Evolutionary conservation across 2,888 invertebrate species (phyloP).

Genomic region (Rhagonycha fulva): DNA sequence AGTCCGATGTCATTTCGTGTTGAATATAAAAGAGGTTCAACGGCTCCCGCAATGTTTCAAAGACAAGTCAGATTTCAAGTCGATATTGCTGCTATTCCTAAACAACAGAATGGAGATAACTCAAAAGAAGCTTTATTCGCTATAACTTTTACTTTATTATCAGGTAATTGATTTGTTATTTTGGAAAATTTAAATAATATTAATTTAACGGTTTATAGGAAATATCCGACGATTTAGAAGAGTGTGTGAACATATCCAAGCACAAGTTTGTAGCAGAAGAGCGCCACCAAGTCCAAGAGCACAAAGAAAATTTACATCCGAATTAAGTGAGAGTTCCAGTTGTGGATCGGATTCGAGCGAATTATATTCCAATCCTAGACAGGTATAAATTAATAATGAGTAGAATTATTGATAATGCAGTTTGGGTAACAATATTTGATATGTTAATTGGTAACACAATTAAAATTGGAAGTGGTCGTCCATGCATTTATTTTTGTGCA

Average conservation of each 20-base stretch:
- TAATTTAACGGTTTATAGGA: constrained; percentile 60
- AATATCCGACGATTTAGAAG: constrained; percentile 93
- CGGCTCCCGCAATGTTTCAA: constrained; percentile 95
- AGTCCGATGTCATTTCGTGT: constrained; percentile 98
- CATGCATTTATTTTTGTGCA: too few relatives aligned
- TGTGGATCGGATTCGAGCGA: constrained; percentile 73
- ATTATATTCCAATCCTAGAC: constrained; percentile 52
- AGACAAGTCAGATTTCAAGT: constrained; percentile 95
- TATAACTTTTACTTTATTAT: constrained; percentile 91
- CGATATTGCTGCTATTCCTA: constrained; percentile 82
- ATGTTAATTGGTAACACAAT: background rate
- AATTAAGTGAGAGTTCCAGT: constrained; percentile 71
- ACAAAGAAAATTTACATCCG: constrained; percentile 66
- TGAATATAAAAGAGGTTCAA: constrained; percentile 93
- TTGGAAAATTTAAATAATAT: background rate
- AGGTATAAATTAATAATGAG: constrained; percentile 40
- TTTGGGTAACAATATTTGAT: background rate
- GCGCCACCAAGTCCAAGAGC: constrained; percentile 69
- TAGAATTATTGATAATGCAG: background rate
- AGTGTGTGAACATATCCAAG: constrained; percentile 95
- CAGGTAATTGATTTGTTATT: constrained; percentile 65
- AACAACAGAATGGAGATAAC: constrained; percentile 71
- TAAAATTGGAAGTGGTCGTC: background rate
- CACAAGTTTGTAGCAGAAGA: constrained; percentile 63
- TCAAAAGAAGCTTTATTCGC: constrained; percentile 82